Conservation (phyloP, 1,140 invertebrate genomes). For the Platyura marginata region DNA sequence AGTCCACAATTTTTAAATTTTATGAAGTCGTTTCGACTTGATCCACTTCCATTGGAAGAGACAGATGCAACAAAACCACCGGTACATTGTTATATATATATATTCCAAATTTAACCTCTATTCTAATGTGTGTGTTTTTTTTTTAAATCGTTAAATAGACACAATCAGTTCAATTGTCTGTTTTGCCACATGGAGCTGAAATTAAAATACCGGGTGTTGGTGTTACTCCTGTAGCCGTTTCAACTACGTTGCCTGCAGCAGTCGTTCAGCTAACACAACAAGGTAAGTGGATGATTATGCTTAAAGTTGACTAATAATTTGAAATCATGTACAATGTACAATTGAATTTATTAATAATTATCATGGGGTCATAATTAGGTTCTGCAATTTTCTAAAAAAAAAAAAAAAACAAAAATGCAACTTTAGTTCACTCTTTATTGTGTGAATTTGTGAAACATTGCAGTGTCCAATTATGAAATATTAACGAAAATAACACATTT, state of each 20-base stretch:
- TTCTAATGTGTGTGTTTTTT: background rate
- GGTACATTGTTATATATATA: too few relatives aligned
- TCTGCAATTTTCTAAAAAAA: too few relatives aligned
- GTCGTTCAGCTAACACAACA: constrained; percentile 36
- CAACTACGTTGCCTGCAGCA: constrained; percentile 37
- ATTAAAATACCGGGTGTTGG: constrained; percentile 43
- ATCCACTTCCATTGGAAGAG: constrained; percentile 27
- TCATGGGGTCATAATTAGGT: too few relatives aligned
- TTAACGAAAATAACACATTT: too few relatives aligned
- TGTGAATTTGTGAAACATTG: too few relatives aligned
- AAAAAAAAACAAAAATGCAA: too few relatives aligned
- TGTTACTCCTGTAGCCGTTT: constrained; percentile 38
- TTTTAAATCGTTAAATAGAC: background rate
- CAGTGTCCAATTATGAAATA: too few relatives aligned
- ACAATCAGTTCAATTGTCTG: constrained; percentile 1
- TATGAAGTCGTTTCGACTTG: constrained; percentile 52
- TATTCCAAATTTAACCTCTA: background rate
- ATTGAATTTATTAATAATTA: too few relatives aligned
- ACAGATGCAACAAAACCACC: background rate
- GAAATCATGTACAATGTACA: too few relatives aligned
- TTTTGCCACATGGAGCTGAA: constrained; percentile 25
- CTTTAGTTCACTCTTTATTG: too few relatives aligned
- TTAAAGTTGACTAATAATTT: too few relatives aligned
- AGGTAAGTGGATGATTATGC: constrained; percentile 21
- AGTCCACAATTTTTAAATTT: constrained; percentile 52